Base-by-base conservation (phyloP, 2,113 vertebrate genomes). In the Paramormyrops kingsleyae region DNA sequence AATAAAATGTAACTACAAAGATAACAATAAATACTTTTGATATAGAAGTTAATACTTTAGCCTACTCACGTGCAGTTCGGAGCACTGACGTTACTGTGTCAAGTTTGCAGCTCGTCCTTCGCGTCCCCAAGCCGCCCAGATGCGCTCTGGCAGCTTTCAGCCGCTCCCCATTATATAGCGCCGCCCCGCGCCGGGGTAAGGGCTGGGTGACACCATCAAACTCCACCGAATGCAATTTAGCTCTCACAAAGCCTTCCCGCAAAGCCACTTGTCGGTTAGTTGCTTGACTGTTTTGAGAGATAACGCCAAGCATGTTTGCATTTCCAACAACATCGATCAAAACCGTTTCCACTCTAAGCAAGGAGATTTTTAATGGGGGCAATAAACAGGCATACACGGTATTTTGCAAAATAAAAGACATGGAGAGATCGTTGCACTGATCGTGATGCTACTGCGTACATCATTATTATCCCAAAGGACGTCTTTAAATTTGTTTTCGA, bases 51-150 rank as follows among this genome's bases (percentile, higher is more conserved):
- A 35, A 24, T 49, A 50, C 19, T 24, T 10, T 74, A 6, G 53
- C 53, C 19, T 56, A 90, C 89, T 90, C 89, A 90, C 89, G 27
- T 90, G 84, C 83, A 87, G 83, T 35, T 50, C 2, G 46, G 53
- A 66, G 46, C 7, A 50, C 39, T 50, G 59, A 42, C 10, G 85
- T 6, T 66, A 42, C 8, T 77, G 15, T 31, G 6, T 7, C 2
- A 10, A 12, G 50, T 84, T 44, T 19, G n/a, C 53, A 27, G 80
- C 31, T 84, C 12, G 24, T 90, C 24, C 83, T n/a, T 19, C 12
- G 35, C 1, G 42, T 77, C 39, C 12, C 27, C 42, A 27, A 17
- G 42, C 6, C 56, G 52, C 27, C 19, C 46, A 13, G 35, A 21
- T 53, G 42, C n/a, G 42, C 50, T 90, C 84, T 74, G 83, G 50